Evolutionary conservation across 2,113 vertebrate species (phyloP).

Genomic region (Sisor rabdophorus): DNA sequence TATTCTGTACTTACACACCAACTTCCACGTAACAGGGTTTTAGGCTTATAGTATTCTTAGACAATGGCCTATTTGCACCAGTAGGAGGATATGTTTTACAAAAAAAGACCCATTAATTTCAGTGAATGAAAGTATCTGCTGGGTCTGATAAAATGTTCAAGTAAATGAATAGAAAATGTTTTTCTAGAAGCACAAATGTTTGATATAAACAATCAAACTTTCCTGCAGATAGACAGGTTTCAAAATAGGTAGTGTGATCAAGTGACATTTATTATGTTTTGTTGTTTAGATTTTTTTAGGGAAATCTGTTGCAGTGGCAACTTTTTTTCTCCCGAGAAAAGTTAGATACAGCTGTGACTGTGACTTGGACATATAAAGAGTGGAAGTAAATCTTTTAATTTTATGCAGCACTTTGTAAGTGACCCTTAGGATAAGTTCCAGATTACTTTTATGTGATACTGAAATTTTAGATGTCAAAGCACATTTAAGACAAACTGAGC

Average conservation of each 20-base stretch:
- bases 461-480: neutral
- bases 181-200: no score
- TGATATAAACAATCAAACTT: neutral
- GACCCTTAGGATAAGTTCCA: constrained; percentile 3
- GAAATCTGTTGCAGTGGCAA: constrained; percentile 20
- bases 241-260: neutral
- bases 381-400: neutral
- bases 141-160: no score
- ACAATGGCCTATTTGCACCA: neutral
- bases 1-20: neutral
- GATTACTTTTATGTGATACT: neutral
- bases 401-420: neutral
- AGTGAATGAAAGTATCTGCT: neutral
- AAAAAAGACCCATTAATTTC: neutral
- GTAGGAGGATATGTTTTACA: neutral
- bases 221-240: constrained; percentile 9
- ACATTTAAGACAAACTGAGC: neutral
- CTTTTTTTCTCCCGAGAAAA: constrained; percentile 16
- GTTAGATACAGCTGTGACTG: neutral
- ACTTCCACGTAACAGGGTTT: neutral
- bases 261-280: constrained; percentile 15
- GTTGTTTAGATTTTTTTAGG: constrained; percentile 17
- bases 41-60: neutral
- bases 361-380: neutral
- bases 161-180: no score